Percentiles rank a stretch among this genome's conserved stretches.
Evolutionary conservation across 2,113 vertebrate species (phyloP).

Genomic region (Zootoca vivipara): DNA sequence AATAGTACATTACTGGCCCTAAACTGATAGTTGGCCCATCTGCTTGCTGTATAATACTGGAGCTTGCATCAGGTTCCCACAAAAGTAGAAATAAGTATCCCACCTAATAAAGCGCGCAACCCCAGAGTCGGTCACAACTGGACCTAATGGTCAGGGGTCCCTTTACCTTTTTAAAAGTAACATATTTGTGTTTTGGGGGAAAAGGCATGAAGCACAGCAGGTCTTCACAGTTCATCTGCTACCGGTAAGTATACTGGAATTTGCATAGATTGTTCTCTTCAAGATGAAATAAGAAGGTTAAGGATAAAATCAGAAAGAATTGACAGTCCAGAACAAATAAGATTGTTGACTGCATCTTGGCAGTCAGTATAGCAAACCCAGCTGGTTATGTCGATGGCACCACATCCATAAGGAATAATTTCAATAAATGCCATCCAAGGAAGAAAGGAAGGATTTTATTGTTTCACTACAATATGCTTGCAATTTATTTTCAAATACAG

Average conservation of each 20-base stretch:
- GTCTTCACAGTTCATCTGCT: neutral
- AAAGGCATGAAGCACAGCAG: neutral
- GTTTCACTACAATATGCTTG: fast-evolving
- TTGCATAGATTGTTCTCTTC: slow-evolving; percentile 4
- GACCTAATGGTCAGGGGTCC: too few species aligned
- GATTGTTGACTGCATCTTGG: neutral
- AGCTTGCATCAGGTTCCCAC: neutral
- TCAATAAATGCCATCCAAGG: neutral
- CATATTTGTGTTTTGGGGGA: neutral
- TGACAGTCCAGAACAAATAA: neutral
- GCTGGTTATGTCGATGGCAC: neutral
- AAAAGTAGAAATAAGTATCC: neutral
- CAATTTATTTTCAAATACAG: neutral
- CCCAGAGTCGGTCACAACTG: too few species aligned
- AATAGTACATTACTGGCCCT: neutral
- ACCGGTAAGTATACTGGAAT: neutral
- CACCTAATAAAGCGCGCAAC: neutral
- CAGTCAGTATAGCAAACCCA: neutral
- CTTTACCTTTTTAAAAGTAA: too few species aligned
- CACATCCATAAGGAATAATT: neutral
- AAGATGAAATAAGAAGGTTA: neutral
- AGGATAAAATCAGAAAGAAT: slow-evolving; percentile 1
- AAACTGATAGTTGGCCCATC: neutral
- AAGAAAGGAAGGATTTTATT: neutral
- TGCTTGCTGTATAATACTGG: neutral